A percentile compares a stretch with the other conserved stretches of the same genome.
Evolutionary conservation across 2,888 invertebrate genomes (phyloP).

Genomic region (Stenodera caucasica): DNA sequence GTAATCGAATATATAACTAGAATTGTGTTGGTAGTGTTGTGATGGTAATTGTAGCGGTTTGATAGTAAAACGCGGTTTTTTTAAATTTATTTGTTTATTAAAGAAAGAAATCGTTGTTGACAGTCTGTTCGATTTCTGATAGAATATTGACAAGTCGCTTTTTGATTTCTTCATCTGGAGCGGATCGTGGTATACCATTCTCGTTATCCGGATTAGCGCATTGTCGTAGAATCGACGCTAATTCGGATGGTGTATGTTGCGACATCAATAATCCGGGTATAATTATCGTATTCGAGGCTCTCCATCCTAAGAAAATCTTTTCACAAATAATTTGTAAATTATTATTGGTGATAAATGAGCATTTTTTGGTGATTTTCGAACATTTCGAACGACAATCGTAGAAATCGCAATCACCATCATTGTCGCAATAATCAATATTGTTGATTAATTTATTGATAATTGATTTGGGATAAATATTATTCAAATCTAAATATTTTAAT

Average conservation of each 20-base stretch:
- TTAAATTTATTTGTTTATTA: slow-evolving; percentile 20
- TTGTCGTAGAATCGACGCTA: slow-evolving; percentile 61
- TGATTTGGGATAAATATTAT: slow-evolving; percentile 63
- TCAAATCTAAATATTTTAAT: slow-evolving; percentile 66
- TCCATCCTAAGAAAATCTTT: slow-evolving; percentile 67
- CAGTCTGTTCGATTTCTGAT: slow-evolving; percentile 55
- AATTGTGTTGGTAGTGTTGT: background rate
- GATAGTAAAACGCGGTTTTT: too few species aligned
- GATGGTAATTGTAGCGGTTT: background rate
- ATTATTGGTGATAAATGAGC: slow-evolving; percentile 64
- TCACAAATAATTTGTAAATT: slow-evolving; percentile 71
- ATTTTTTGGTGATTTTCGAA: slow-evolving; percentile 57
- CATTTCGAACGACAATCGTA: slow-evolving; percentile 69
- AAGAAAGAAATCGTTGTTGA: slow-evolving; percentile 48
- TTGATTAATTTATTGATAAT: slow-evolving; percentile 58
- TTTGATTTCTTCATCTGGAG: slow-evolving; percentile 57
- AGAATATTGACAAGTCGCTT: slow-evolving; percentile 60
- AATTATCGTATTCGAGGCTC: slow-evolving; percentile 62
- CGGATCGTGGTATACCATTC: slow-evolving; percentile 55
- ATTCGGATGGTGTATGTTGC: slow-evolving; percentile 61
- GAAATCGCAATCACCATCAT: slow-evolving; percentile 67
- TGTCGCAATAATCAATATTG: slow-evolving; percentile 54
- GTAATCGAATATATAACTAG: background rate
- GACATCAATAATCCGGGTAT: slow-evolving; percentile 66
- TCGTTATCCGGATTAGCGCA: slow-evolving; percentile 63